Evolutionary conservation across 2,888 invertebrate species (phyloP).

Genomic region (Drosophila mettleri): DNA sequence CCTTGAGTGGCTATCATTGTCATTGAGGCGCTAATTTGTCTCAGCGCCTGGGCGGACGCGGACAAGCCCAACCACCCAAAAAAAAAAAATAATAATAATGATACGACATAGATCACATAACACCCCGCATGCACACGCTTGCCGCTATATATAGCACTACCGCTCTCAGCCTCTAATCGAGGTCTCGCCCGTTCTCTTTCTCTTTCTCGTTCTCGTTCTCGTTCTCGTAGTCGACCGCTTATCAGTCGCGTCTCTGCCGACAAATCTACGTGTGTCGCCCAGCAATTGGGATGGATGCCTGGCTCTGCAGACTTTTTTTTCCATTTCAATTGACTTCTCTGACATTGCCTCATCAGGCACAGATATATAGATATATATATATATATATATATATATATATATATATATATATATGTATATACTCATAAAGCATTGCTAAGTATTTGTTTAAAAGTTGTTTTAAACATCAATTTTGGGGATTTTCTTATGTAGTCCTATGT

Average conservation of each 20-base stretch:
- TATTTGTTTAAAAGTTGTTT: too few relatives aligned
- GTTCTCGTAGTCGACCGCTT: slow-evolving; percentile 24
- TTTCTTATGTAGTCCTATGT: neutral
- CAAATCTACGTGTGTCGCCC: slow-evolving; percentile 38
- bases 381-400: neutral
- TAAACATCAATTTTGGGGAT: neutral
- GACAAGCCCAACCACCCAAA: slow-evolving; percentile 29
- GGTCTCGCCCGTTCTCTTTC: too few relatives aligned
- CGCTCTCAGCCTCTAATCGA: slow-evolving; percentile 35
- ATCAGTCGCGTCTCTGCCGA: slow-evolving; percentile 23
- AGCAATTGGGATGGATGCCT: slow-evolving; percentile 12
- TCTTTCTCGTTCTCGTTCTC: too few relatives aligned
- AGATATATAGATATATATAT: neutral
- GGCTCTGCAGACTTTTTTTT: slow-evolving; percentile 22
- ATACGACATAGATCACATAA: slow-evolving; percentile 5
- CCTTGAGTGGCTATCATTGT: slow-evolving; percentile 75
- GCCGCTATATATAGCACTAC: neutral
- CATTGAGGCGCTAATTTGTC: slow-evolving; percentile 65
- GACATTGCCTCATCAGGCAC: slow-evolving; percentile 57
- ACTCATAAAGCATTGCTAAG: too few relatives aligned
- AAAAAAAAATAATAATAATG: neutral
- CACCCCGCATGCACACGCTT: neutral
- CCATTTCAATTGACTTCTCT: slow-evolving; percentile 58
- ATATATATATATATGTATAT: neutral
- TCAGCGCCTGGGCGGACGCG: slow-evolving; percentile 48